Conservation (phyloP, 2,888 invertebrate species). For the Nemotelus pantherinus region DNA sequence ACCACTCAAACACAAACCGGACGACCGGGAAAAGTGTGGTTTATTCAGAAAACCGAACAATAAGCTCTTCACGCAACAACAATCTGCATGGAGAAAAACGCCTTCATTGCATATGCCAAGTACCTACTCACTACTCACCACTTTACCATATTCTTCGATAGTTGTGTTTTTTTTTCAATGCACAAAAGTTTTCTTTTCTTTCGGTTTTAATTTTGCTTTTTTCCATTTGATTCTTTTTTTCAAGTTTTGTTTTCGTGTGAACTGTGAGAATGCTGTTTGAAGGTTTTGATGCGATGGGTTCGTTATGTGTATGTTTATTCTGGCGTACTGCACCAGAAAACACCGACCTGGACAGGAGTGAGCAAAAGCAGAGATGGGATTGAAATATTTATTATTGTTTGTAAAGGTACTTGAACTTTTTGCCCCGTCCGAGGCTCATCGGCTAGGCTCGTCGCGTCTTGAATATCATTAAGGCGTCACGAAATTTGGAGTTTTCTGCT, state of each 20-base stretch:
- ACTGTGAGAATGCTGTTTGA: not conserved
- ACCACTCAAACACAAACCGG: no score
- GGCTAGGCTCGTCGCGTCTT: constrained; percentile 6
- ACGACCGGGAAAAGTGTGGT: no score
- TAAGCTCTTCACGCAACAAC: no score
- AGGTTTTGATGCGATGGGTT: no score
- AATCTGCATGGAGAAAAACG: no score
- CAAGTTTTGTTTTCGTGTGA: not conserved
- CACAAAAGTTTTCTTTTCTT: not conserved
- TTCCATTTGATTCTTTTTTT: not conserved
- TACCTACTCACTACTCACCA: no score
- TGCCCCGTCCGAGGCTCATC: not conserved
- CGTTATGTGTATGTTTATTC: no score
- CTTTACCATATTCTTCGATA: no score
- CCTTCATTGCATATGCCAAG: no score
- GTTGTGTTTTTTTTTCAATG: not conserved
- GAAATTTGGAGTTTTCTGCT: constrained; percentile 8
- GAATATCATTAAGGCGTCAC: constrained; percentile 33
- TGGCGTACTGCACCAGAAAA: no score
- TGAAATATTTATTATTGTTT: constrained; percentile 9
- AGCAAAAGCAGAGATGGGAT: not conserved
- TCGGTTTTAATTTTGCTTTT: not conserved
- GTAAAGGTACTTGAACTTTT: constrained; percentile 27
- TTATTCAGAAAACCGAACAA: no score
- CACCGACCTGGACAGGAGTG: not conserved